Evolutionary conservation across 2,888 invertebrate genomes (phyloP), one percentile per base, ranked within the genome.

Genomic region (Mactromeris polynyma): DNA sequence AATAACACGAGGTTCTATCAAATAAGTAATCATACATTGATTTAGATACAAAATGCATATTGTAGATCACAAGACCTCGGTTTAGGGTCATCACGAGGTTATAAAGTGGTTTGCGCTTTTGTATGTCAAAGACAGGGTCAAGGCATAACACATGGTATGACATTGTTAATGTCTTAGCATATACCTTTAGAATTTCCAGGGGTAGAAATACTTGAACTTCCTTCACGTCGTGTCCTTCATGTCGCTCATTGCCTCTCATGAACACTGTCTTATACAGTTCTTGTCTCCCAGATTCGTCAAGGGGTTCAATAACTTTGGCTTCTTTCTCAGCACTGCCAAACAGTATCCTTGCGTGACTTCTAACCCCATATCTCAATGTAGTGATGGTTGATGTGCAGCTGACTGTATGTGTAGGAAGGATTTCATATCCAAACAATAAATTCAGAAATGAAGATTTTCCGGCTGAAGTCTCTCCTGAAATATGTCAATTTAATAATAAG

Each of bases 371-470:
- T 21, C 91, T 87, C 11, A 96, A 83, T 38, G 93, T 93, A n/a
- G 95, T 95, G 19, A 95, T 94, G 33, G 93, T 92, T 19, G 95
- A 94, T 0, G 96, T 95, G 58, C 96, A 96, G 80, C 94, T 94
- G 21, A 93, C 85, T 14, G 93, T 91, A 73, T 93, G 90, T 9
- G 90, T 92, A 0, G 95, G 94, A 14, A 95, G 88, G 2, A 95
- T 85, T 7, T 93, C 92, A 79, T 93, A 92, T 2, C 94, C 95
- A 21, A 96, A 90, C 0, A 96, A 84, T 17, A 96, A 90, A 87
- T 96, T 96, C 19, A 96, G 87, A 36, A 96, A 91, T 33, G 94
- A 94, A 17, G 96, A 95, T 87, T 96, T 96, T 0, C 96, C 96
- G 3, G 95, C 95, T 11, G 94, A 94, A 17, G 96, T 95, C 87